Evolutionary conservation across 2,113 vertebrate genomes (phyloP).

Genomic region (Natator depressus): DNA sequence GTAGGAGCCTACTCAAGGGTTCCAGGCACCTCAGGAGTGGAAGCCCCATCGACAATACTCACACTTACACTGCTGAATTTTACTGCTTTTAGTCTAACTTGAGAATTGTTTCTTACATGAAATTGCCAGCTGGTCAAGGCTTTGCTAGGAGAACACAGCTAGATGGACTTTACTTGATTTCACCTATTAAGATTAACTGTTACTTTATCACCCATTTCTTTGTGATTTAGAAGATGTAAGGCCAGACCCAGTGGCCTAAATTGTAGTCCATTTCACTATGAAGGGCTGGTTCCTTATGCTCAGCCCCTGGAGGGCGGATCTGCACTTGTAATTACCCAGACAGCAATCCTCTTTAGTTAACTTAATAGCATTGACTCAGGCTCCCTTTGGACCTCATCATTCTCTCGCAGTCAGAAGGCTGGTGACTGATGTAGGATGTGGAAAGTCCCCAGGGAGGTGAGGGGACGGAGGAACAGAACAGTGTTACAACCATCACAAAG

Average conservation of each 20-base stretch:
- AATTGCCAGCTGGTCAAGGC: not conserved
- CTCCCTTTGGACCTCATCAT: not conserved
- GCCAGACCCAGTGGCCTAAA: not conserved
- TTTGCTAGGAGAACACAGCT: not conserved
- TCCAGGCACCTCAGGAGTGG: not conserved
- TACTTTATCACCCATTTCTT: not conserved
- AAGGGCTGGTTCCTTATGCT: not conserved
- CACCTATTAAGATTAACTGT: not conserved
- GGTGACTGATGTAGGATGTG: not conserved
- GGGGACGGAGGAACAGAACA: too few species aligned
- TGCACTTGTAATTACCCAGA: not conserved
- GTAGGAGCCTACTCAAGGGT: not conserved
- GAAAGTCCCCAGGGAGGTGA: not conserved
- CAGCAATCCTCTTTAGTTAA: not conserved
- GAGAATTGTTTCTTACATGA: not conserved
- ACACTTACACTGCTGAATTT: not conserved
- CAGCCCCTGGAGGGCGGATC: not conserved
- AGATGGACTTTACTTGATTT: not conserved
- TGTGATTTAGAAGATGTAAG: not conserved
- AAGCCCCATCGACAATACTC: not conserved
- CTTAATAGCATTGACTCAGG: not conserved
- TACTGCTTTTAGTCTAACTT: not conserved
- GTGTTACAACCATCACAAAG: too few species aligned
- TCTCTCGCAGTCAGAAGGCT: not conserved
- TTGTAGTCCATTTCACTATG: not conserved